phyloP scores from a whole-genome alignment of 2,888 invertebrate genomes.

The Chymomyza caudatula region DNA sequence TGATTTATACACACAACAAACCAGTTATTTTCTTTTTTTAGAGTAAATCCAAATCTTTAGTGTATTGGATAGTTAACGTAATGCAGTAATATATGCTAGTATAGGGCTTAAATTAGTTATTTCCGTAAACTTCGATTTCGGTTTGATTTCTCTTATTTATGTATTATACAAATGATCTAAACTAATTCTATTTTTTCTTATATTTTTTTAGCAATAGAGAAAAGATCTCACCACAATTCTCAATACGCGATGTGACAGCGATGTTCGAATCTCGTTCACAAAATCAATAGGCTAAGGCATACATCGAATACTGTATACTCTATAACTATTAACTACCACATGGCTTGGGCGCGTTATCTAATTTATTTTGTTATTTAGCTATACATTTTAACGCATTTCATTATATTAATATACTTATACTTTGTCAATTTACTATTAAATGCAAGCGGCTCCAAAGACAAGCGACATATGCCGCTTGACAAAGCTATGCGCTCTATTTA shows the following conservation, averaged over 20 bases:
- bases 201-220: conserved; percentile 80
- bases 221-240: conserved; percentile 84
- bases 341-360: conserved; percentile 31
- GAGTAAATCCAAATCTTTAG: too few species aligned
- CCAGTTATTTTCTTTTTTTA: too few species aligned
- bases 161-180: neutral
- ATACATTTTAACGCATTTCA: neutral
- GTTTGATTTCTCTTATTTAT: neutral
- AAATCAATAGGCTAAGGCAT: conserved; percentile 73
- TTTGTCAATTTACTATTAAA: neutral
- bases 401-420: neutral
- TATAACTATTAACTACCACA: conserved; percentile 38
- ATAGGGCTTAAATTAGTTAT: conserved; percentile 4
- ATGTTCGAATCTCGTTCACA: conserved; percentile 87
- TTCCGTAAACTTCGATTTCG: neutral
- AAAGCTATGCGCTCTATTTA: conserved; percentile 19
- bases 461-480: conserved; percentile 32
- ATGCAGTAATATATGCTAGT: too few species aligned
- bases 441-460: conserved; percentile 63
- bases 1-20: too few species aligned
- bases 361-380: conserved; percentile 62
- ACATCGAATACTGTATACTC: conserved; percentile 13
- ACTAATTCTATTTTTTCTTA: neutral
- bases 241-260: conserved; percentile 89
- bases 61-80: too few species aligned